Conservation (phyloP, 2,113 vertebrate genomes). For the Aleadryas rufinucha region DNA sequence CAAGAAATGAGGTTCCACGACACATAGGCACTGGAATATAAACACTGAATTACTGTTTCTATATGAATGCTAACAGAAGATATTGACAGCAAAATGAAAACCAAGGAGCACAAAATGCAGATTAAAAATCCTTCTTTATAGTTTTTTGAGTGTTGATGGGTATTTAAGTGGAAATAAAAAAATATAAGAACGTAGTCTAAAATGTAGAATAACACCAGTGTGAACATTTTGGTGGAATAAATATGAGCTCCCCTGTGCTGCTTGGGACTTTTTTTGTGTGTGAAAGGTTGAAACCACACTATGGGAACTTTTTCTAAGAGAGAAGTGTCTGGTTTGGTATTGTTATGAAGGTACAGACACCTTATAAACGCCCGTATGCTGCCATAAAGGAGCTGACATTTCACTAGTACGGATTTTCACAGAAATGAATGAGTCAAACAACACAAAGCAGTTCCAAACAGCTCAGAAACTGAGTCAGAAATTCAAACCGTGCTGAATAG, state of each 20-base stretch:
- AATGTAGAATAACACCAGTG: background rate
- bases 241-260: background rate
- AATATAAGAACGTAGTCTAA: background rate
- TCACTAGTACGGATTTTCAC: conserved; percentile 63
- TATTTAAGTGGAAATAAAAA: background rate
- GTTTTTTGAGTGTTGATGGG: background rate
- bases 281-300: background rate
- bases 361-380: conserved; percentile 19
- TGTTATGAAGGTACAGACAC: background rate
- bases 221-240: background rate
- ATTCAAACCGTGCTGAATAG: conserved; percentile 31
- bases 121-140: background rate
- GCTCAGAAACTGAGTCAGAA: conserved; percentile 59
- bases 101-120: background rate
- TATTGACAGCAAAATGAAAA: background rate
- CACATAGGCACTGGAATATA: background rate
- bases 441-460: conserved; percentile 62
- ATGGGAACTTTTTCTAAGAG: background rate
- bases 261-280: background rate
- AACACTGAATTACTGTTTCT: background rate
- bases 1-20: background rate
- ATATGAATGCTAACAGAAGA: background rate
- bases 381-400: conserved; percentile 48
- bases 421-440: conserved; percentile 64
- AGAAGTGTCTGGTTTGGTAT: background rate